These are phyloP conservation scores for Hippocampus kuda DNA, from an alignment of 2,797 vertebrate species.

Conservation along the genomic window DNA sequence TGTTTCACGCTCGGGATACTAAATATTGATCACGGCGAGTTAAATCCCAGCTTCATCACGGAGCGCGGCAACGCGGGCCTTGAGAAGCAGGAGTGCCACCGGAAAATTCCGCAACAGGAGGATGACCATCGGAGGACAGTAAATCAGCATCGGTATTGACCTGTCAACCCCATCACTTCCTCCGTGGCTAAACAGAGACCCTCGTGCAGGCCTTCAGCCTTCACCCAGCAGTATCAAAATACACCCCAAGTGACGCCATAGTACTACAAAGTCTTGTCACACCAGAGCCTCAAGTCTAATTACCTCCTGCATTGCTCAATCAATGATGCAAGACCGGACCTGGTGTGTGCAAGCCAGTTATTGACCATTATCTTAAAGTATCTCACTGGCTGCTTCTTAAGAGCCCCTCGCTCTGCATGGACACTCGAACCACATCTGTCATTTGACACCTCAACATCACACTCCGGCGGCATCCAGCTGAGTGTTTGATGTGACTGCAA, in stretches of 20 bases:
- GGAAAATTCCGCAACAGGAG: slow-evolving; percentile 59
- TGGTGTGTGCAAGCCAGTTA: slow-evolving; percentile 48
- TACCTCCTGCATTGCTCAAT: slow-evolving; percentile 65
- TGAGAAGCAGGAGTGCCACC: slow-evolving; percentile 46
- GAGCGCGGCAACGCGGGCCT: slow-evolving; percentile 47
- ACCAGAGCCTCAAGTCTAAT: slow-evolving; percentile 58
- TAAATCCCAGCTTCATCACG: slow-evolving; percentile 72
- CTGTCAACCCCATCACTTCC: slow-evolving; percentile 42
- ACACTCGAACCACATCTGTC: slow-evolving; percentile 31
- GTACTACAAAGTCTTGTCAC: slow-evolving; percentile 53
- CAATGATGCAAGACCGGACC: slow-evolving; percentile 57
- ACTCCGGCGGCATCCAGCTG: not conserved
- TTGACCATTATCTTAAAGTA: slow-evolving; percentile 53
- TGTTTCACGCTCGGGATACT: slow-evolving; percentile 92
- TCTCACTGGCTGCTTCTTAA: slow-evolving; percentile 52
- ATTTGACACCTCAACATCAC: slow-evolving; percentile 1
- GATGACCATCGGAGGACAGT: slow-evolving; percentile 47
- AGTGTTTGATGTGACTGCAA: slow-evolving; percentile 15
- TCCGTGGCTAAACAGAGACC: slow-evolving; percentile 32
- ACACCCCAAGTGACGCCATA: slow-evolving; percentile 49
- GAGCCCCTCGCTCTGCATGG: slow-evolving; percentile 28
- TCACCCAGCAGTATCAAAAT: slow-evolving; percentile 33
- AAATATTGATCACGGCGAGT: slow-evolving; percentile 88
- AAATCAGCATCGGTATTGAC: slow-evolving; percentile 55
- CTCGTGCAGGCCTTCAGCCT: slow-evolving; percentile 18